These are phyloP conservation scores for Pseudolaguvia tuberculata DNA, from an alignment of 2,113 vertebrate species.

Conservation along the genomic window DNA sequence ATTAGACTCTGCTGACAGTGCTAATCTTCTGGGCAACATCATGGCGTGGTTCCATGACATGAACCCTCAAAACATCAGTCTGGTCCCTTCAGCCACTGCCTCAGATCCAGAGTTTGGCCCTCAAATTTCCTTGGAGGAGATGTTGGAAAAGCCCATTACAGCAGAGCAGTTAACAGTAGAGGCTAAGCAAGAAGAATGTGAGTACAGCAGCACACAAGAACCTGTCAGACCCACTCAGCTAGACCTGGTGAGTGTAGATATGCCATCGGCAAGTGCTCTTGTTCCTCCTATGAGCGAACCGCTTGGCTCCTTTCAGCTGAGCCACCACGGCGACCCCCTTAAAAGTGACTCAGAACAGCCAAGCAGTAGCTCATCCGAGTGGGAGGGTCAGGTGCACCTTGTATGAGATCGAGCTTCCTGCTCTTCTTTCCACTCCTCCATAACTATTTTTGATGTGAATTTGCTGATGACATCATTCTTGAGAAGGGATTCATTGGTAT, in stretches of 20 bases:
- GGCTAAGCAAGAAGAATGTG: slow-evolving; percentile 42
- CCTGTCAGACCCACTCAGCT: slow-evolving; percentile 70
- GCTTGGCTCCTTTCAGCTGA: slow-evolving; percentile 46
- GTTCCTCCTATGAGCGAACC: slow-evolving; percentile 57
- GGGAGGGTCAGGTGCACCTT: slow-evolving; percentile 89
- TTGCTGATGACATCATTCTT: slow-evolving; percentile 18
- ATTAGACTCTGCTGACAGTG: slow-evolving; percentile 72
- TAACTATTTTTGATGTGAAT: slow-evolving; percentile 48
- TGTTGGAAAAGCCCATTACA: slow-evolving; percentile 53
- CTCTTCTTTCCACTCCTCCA: background rate
- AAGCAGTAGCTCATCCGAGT: slow-evolving; percentile 79
- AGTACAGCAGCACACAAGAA: slow-evolving; percentile 50
- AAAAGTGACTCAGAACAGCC: slow-evolving; percentile 72
- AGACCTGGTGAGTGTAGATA: slow-evolving; percentile 69
- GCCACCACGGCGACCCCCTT: slow-evolving; percentile 59
- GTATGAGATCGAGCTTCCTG: slow-evolving; percentile 65
- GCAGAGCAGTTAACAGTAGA: slow-evolving; percentile 66
- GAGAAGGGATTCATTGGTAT: slow-evolving; percentile 20
- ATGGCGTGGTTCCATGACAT: slow-evolving; percentile 99
- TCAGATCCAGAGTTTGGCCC: slow-evolving; percentile 18
- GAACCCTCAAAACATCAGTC: slow-evolving; percentile 91
- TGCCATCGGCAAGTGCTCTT: slow-evolving; percentile 53
- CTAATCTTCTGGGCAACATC: slow-evolving; percentile 94
- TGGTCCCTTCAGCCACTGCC: slow-evolving; percentile 67
- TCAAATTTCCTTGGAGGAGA: slow-evolving; percentile 40